These are phyloP conservation scores for Brachionus calyciflorus DNA, from an alignment of 1,140 invertebrate genomes.

Conservation along the genomic window DNA sequence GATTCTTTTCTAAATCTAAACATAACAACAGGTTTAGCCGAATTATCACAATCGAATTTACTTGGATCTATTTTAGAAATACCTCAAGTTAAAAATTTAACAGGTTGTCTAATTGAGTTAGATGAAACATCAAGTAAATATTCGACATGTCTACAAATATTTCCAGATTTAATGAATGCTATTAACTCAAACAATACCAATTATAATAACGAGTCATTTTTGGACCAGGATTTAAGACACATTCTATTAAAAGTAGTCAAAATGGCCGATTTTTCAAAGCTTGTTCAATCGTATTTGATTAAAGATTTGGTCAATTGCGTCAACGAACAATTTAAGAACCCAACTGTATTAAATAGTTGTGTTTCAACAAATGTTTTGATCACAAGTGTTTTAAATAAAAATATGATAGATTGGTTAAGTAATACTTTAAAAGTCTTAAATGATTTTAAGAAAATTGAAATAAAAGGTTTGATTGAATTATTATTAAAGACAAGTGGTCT, in stretches of 20 bases:
- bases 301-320: background rate
- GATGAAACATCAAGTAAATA: background rate
- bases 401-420: no score
- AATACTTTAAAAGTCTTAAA: no score
- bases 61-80: background rate
- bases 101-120: background rate
- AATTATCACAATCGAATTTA: background rate
- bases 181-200: background rate
- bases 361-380: background rate
- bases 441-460: no score
- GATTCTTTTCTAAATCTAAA: background rate
- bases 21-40: background rate
- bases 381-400: no score
- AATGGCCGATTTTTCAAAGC: background rate
- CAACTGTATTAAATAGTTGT: background rate
- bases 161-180: background rate
- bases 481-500: no score
- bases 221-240: background rate
- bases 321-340: background rate
- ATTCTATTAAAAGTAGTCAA: background rate
- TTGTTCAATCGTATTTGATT: background rate
- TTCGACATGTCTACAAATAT: background rate
- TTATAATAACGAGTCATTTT: background rate
- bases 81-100: background rate
- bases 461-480: no score